Conservation (phyloP, 1,140 invertebrate genomes). For the Chelonus insularis region DNA sequence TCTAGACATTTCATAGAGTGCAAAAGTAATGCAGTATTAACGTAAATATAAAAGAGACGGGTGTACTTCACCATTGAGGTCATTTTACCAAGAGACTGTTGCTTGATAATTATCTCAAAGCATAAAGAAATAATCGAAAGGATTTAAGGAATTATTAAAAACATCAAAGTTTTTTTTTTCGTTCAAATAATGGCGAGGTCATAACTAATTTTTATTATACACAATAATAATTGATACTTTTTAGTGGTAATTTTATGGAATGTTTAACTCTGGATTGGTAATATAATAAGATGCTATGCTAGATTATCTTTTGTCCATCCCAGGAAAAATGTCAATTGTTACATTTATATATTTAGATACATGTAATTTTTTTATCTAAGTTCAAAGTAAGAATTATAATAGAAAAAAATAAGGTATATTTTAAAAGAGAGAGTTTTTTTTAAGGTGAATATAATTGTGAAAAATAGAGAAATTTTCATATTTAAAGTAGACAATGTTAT, state of each 20-base stretch:
- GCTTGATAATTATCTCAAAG: neutral
- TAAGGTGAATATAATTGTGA: neutral
- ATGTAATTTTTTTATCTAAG: slow-evolving; percentile 6
- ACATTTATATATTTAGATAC: neutral
- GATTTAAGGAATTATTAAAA: neutral
- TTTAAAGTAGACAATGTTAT: neutral
- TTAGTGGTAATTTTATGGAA: neutral
- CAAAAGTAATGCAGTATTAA: too few relatives aligned
- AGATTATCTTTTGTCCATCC: slow-evolving; percentile 22
- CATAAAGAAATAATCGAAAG: neutral
- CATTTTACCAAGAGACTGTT: neutral
- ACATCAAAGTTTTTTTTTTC: neutral
- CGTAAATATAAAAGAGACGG: neutral
- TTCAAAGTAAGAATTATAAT: too few relatives aligned
- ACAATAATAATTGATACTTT: neutral
- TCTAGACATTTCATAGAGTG: too few relatives aligned
- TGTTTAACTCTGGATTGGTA: neutral
- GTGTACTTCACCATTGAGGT: neutral
- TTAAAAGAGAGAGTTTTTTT: neutral
- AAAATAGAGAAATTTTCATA: neutral
- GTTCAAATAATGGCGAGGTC: neutral
- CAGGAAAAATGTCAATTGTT: slow-evolving; percentile 19
- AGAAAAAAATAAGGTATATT: too few relatives aligned
- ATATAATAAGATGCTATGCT: slow-evolving; percentile 16
- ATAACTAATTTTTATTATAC: neutral